A percentile compares a stretch with the other conserved stretches of the same genome.
These are phyloP conservation scores for Muscina levida DNA, from an alignment of 2,888 invertebrate genomes.

Conservation along the genomic window DNA sequence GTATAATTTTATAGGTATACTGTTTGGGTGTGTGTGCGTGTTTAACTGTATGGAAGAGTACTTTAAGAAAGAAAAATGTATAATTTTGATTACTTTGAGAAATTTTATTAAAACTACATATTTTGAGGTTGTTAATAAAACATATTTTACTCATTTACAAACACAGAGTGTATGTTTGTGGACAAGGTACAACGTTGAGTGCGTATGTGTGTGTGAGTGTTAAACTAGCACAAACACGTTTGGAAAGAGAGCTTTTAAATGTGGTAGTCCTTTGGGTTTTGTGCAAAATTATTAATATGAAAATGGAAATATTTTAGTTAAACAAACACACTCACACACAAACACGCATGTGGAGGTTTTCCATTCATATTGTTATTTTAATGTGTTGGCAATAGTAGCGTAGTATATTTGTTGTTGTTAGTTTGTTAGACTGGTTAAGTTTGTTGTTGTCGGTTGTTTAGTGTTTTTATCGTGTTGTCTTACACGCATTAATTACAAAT, in stretches of 20 bases:
- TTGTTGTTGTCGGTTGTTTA: slow-evolving; percentile 36
- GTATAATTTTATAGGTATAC: too few species aligned
- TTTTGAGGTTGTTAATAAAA: slow-evolving; percentile 50
- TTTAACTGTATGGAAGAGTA: neutral
- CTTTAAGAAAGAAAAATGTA: slow-evolving; percentile 22
- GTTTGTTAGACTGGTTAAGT: neutral
- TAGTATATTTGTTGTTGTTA: slow-evolving; percentile 24
- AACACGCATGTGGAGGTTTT: slow-evolving; percentile 31
- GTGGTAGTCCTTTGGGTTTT: slow-evolving; percentile 49
- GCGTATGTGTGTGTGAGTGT: slow-evolving; percentile 21
- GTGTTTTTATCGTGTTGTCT: slow-evolving; percentile 64
- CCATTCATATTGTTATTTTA: slow-evolving; percentile 55
- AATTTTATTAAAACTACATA: slow-evolving; percentile 57
- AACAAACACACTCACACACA: neutral
- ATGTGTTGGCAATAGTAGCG: slow-evolving; percentile 43
- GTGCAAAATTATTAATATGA: slow-evolving; percentile 45
- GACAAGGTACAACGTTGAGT: too few species aligned
- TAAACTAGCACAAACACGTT: neutral
- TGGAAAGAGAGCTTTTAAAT: slow-evolving; percentile 26
- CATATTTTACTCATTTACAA: slow-evolving; percentile 21
- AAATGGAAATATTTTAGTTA: slow-evolving; percentile 27
- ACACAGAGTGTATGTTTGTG: too few species aligned
- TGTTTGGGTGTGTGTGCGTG: neutral
- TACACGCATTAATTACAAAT: slow-evolving; percentile 65
- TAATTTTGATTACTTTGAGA: slow-evolving; percentile 47